Percentiles rank a stretch among this genome's conserved stretches.
These are phyloP conservation scores for Orthonychiurus folsomi DNA, from an alignment of 2,888 invertebrate genomes.

Conservation along the genomic window DNA sequence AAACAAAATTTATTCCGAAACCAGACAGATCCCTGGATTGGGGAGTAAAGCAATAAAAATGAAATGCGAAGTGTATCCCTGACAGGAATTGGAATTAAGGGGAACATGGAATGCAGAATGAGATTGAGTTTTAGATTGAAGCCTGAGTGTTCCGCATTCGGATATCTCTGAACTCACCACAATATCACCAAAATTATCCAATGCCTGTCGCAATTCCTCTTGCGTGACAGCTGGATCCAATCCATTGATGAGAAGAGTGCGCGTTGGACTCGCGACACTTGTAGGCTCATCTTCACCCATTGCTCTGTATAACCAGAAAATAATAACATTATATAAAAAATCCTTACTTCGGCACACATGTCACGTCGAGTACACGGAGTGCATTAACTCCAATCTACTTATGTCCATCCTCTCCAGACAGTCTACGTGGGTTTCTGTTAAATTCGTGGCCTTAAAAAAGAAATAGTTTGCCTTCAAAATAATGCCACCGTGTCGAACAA, in stretches of 20 bases:
- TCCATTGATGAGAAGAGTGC: conserved; percentile 93
- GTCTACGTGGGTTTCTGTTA: too few relatives aligned
- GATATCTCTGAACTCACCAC: conserved; percentile 53
- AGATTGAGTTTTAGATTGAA: background rate
- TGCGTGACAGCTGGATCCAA: conserved; percentile 89
- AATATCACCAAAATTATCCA: conserved; percentile 91
- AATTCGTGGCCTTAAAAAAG: too few relatives aligned
- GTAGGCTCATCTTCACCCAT: conserved; percentile 36
- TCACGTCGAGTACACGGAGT: conserved; percentile 3
- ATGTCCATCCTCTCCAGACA: too few relatives aligned
- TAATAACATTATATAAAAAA: conserved; percentile 6
- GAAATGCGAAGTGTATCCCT: background rate
- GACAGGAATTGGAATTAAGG: background rate
- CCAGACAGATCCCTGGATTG: background rate
- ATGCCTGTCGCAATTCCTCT: conserved; percentile 79
- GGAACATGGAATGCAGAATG: background rate
- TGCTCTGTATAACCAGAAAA: conserved; percentile 25
- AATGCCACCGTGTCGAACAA: too few relatives aligned
- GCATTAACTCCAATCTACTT: conserved; percentile 5
- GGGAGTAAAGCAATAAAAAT: background rate
- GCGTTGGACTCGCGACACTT: conserved; percentile 41
- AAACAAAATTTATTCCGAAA: too few relatives aligned
- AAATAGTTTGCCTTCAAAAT: too few relatives aligned
- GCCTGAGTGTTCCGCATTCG: background rate
- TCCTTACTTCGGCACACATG: background rate